A percentile compares a stretch with the other conserved stretches of the same genome.
These are phyloP conservation scores for Acanthochromis polyacanthus DNA, from an alignment of 2,113 vertebrate genomes.

Conservation along the genomic window DNA sequence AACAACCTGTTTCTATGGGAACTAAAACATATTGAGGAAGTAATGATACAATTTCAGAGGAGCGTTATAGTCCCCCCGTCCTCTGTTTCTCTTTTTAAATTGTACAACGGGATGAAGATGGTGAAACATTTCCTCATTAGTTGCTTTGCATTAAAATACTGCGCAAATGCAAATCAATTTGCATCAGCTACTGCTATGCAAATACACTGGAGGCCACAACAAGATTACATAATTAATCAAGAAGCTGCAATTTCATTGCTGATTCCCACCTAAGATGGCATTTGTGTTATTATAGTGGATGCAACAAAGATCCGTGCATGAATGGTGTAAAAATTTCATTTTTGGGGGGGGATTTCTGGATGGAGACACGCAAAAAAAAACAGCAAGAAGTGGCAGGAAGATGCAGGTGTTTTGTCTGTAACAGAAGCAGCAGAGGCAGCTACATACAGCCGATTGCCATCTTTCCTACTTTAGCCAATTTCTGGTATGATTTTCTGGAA, in stretches of 20 bases:
- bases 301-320: background rate
- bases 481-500: background rate
- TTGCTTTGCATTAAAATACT: slow-evolving; percentile 44
- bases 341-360: background rate
- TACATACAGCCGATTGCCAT: background rate
- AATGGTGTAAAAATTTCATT: slow-evolving; percentile 11
- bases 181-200: slow-evolving; percentile 46
- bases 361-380: background rate
- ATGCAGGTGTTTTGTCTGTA: slow-evolving; percentile 17
- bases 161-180: slow-evolving; percentile 55
- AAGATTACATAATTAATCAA: slow-evolving; percentile 57
- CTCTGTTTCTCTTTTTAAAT: slow-evolving; percentile 1
- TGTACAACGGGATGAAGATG: background rate
- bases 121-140: slow-evolving; percentile 35
- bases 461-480: background rate
- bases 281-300: slow-evolving; percentile 25
- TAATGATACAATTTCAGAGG: slow-evolving; percentile 9
- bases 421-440: background rate
- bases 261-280: slow-evolving; percentile 37
- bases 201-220: slow-evolving; percentile 48
- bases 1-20: slow-evolving; percentile 10
- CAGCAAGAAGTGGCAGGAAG: background rate
- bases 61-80: background rate
- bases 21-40: slow-evolving; percentile 7
- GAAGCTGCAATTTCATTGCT: slow-evolving; percentile 22